phyloP scores from a whole-genome alignment of 2,797 vertebrate genomes.

The Siniperca scherzeri region DNA sequence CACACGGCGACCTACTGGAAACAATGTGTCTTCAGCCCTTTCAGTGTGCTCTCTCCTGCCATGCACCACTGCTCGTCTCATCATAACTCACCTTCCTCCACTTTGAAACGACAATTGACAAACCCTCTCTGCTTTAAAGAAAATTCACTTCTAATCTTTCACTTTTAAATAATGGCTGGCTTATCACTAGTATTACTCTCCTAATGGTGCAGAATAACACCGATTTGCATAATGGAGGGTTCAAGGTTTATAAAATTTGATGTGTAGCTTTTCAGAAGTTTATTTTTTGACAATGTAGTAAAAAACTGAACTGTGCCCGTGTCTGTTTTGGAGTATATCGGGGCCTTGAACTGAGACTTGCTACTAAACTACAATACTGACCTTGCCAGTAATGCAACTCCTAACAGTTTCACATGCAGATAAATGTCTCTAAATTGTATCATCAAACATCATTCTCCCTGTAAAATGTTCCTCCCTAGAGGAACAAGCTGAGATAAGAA shows the following conservation, averaged over 20 bases:
- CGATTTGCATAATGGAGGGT: not conserved
- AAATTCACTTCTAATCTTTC: not conserved
- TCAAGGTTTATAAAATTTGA: not conserved
- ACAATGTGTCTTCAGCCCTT: slow-evolving; percentile 57
- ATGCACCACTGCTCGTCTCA: slow-evolving; percentile 16
- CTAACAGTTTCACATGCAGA: not conserved
- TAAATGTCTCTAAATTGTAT: slow-evolving; percentile 35
- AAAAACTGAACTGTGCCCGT: not conserved
- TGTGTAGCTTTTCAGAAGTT: slow-evolving; percentile 11
- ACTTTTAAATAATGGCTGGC: not conserved
- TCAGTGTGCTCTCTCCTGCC: slow-evolving; percentile 18
- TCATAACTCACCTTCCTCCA: slow-evolving; percentile 28
- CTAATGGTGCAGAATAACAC: not conserved
- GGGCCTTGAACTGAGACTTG: not conserved
- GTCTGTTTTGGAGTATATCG: not conserved
- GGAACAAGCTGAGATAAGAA: slow-evolving; percentile 38
- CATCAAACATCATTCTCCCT: slow-evolving; percentile 27
- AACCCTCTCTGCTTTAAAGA: not conserved
- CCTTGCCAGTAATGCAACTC: slow-evolving; percentile 13
- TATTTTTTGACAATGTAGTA: not conserved
- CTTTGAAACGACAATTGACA: not conserved
- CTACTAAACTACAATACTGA: not conserved
- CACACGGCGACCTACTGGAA: slow-evolving; percentile 45
- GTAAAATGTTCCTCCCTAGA: slow-evolving; percentile 31
- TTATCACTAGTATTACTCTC: not conserved